Evolutionary conservation across 2,888 invertebrate species (phyloP), one percentile per base, ranked within the genome.

Genomic region (Ormia ochracea): DNA sequence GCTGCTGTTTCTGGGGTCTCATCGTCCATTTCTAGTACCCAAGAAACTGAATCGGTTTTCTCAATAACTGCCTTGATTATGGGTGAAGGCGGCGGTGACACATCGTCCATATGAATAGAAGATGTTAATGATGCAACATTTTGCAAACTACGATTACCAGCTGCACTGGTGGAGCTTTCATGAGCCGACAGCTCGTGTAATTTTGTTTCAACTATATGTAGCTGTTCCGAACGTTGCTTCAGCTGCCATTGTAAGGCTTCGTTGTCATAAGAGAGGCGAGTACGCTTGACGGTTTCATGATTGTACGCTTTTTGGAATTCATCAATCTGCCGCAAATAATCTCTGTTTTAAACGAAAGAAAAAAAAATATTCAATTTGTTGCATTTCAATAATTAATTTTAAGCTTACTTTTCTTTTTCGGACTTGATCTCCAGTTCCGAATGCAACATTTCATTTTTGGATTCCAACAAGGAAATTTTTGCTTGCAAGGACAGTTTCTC

Each of bases 231-330:
- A 88, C 95, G 95, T 88, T 96, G 95, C 85, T 94, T 92, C 74
- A 97, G 91, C 86, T 95, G 95, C 93, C 96, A 98, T 84, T 95
- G 93, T 2, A 97, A 91, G 89, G 97, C 96, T 90, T 98, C 98
- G 87, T 96, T 97, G 86, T 95, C 93, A 86, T 95, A 94, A 0
- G 93, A 92, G 54, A 96, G 90, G 1, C 96, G 91, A 78, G 94
- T 93, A 85, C 95, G 95, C 82, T 95, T 94, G 85, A 95, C 94
- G 1, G 93, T 91, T 87, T 96, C 95, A 70, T 95, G 93, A 54
- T 94, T 94, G 74, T 94, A 93, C 2, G 92, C 92, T 81, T 95
- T 94, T 38, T 93, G 91, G 69, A 97, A 90, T 56, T 93, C 92
- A 81, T 95, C 92, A 86, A 96, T 94, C 85, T 96, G 93, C 68